Evolutionary conservation across 2,797 vertebrate species (phyloP), one percentile per base, ranked within the genome.

Genomic region (Lophius americanus): DNA sequence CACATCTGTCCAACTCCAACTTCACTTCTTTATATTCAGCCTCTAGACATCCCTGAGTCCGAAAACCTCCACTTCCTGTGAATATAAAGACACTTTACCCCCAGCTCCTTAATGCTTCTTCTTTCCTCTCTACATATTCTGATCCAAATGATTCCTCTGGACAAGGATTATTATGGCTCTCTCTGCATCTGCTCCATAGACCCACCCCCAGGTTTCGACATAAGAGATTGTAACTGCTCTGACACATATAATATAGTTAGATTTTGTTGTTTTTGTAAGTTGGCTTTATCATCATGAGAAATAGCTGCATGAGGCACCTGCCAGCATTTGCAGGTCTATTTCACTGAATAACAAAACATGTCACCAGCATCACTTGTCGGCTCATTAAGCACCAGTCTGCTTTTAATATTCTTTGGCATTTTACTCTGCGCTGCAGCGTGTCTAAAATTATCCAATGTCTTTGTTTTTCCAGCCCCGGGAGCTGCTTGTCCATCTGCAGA

Each of bases 1-100:
- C 5, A 11, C 59, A 79, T 70, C 64, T 75, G 71, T 71, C 42
- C 47, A 65, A 38, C 68, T 67, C 41, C 51, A 61, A 35, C 75
- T 68, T 75, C 42, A 37, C 78, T 84, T 23, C 88, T 88, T 87
- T 85, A 60, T 23, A 6, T 56, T 60, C 82, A 87, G 90, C 78
- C 79, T 54, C 43, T 44, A 84, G 74, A 72, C 63, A 67, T 37
- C 50, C 73, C 70, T 82, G 83, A 88, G 85, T 88, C 73, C 41
- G 73, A 61, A 50, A 73, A 3, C 65, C 73, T 81, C 57, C 32
- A 9, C 48, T 83, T 73, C 78, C 76, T 70, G 70, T 53, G 33
- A 60, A 78, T 84, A 88, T 87, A 87, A 85, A 79, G 70, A 68
- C 70, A 51, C 68, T 72, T 73, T 51, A 78, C 71, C 79, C 46